Evolutionary conservation across 2,888 invertebrate genomes (phyloP), one percentile per base, ranked within the genome.

Genomic region (Dascillus cervinus): DNA sequence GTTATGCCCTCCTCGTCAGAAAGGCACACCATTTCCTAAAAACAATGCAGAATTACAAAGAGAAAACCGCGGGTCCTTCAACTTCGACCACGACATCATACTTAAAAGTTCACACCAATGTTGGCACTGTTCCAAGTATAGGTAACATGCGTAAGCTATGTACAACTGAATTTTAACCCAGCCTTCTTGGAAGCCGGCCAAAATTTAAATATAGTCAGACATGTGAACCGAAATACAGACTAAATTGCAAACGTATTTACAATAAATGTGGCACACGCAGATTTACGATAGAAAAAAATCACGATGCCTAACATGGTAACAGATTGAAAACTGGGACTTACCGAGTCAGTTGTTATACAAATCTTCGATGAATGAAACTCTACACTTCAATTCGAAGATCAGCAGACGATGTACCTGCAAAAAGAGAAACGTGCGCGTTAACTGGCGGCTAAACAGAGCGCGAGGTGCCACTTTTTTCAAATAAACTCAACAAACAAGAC

Each of bases 1-100:
- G 64, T 59, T 37, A 56, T 47, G 29, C 50, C 50, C 39, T 52
- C 55, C 44, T 65, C 66, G 45, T 60, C 60, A 35, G 58, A 56
- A 39, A 59, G 60, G 52, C 65, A 65, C 55, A 69, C 67, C 70
- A 70, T 70, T 50, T 58, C 62, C 67, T 67, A 13, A 26, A 21
- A 26, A 21, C 20, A 15, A 9, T 13, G 10, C 25, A 11, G 6
- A 11, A 14, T 14, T 30, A 17, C 9, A 11, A 26, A 13, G 21
- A 13, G 22, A 17, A 22, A 13, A 34, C 20, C 9, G 14, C 25
- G 23, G 19, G 29, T 13, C 14, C 23, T 14, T 13, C 17, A 29
- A 34, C 21, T 13, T 34, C 24, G 21, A 29, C 21, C 26, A 11
- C 29, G 15, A 29, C 26, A 22, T 29, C 25, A 24, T n/a, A n/a